phyloP scores from a whole-genome alignment of 2,888 invertebrate genomes.

The Polietes domitor region DNA sequence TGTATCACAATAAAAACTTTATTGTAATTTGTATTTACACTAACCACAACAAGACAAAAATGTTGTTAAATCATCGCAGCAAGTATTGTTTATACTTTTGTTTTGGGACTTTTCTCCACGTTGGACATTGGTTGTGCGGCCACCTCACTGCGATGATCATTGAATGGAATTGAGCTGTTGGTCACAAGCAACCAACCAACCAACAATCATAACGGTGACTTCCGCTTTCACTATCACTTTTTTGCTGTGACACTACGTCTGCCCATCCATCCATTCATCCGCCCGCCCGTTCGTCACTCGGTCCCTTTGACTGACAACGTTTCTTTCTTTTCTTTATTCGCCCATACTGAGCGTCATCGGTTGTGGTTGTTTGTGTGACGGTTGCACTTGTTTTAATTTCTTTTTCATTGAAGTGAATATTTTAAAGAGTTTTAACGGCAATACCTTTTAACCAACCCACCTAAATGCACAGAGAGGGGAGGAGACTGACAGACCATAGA shows the following conservation, averaged over 20 bases:
- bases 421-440: slow-evolving; percentile 16
- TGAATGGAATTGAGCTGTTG: slow-evolving; percentile 32
- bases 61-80: slow-evolving; percentile 38
- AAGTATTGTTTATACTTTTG: slow-evolving; percentile 23
- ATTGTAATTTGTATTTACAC: slow-evolving; percentile 23
- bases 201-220: slow-evolving; percentile 42
- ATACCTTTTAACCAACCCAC: not conserved
- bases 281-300: not conserved
- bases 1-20: not conserved
- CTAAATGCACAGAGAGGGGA: too few species aligned
- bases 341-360: not conserved
- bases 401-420: slow-evolving; percentile 28
- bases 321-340: not conserved
- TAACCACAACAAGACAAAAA: slow-evolving; percentile 6
- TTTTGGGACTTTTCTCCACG: slow-evolving; percentile 17
- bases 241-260: slow-evolving; percentile 1
- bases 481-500: not conserved
- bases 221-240: slow-evolving; percentile 49
- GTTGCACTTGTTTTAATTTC: slow-evolving; percentile 37
- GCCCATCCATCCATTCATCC: not conserved
- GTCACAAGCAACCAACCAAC: too few species aligned
- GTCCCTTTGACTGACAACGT: not conserved
- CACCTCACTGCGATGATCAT: not conserved
- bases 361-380: not conserved
- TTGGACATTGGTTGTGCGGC: not conserved